A percentile compares a stretch with the other conserved stretches of the same genome.
phyloP scores from a whole-genome alignment of 2,888 invertebrate genomes.

The Drosophila paramelanica region DNA sequence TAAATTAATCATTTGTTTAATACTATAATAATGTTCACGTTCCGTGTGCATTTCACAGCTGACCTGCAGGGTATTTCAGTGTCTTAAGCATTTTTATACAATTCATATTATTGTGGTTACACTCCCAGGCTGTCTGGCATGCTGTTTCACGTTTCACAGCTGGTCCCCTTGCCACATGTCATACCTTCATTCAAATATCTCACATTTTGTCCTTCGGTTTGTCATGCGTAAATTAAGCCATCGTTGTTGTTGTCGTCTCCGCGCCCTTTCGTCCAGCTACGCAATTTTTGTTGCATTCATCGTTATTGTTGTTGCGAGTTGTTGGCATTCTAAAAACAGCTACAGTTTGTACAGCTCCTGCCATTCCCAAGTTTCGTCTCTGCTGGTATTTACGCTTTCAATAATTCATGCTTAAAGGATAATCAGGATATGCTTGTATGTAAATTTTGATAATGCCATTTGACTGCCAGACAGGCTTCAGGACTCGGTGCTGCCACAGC shows the following conservation, averaged over 20 bases:
- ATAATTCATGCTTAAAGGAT: slow-evolving; percentile 81
- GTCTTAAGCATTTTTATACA: not conserved
- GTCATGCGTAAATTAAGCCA: slow-evolving; percentile 77
- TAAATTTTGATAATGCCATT: slow-evolving; percentile 81
- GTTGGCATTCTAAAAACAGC: slow-evolving; percentile 41
- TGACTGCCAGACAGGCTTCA: slow-evolving; percentile 47
- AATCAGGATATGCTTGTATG: slow-evolving; percentile 81
- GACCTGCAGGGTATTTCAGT: slow-evolving; percentile 10
- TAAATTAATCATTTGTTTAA: too few species aligned
- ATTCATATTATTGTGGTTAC: slow-evolving; percentile 19
- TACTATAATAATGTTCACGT: too few species aligned
- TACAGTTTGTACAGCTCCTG: slow-evolving; percentile 18
- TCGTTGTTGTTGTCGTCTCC: slow-evolving; percentile 34
- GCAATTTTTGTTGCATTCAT: slow-evolving; percentile 38
- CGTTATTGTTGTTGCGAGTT: slow-evolving; percentile 22
- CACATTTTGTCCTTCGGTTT: slow-evolving; percentile 66
- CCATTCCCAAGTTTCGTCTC: slow-evolving; percentile 51
- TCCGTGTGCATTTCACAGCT: too few species aligned
- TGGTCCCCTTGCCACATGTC: slow-evolving; percentile 2
- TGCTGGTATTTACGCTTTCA: slow-evolving; percentile 81
- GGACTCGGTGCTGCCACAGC: not conserved
- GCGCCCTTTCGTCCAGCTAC: slow-evolving; percentile 12
- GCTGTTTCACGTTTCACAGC: slow-evolving; percentile 1
- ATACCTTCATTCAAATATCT: slow-evolving; percentile 55
- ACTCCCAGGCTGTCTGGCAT: slow-evolving; percentile 10